A percentile compares a stretch with the other conserved stretches of the same genome.
phyloP scores from a whole-genome alignment of 2,113 vertebrate species.

The Rhineura floridana region DNA sequence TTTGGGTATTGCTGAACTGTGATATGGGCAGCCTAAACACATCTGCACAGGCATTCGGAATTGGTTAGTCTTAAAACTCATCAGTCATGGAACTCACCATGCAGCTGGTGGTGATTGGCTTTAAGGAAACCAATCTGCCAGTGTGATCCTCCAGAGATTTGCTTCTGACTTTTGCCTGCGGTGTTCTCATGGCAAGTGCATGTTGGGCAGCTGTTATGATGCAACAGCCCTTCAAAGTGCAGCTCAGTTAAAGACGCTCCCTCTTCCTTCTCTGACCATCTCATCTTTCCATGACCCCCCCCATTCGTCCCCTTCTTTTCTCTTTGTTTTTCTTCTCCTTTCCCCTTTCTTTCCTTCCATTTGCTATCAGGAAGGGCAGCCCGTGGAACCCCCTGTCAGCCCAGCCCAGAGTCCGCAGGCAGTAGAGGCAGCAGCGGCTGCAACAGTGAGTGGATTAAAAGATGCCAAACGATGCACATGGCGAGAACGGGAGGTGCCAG shows the following conservation, averaged over 20 bases:
- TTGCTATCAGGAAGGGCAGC: slow-evolving; percentile 80
- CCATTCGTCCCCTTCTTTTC: slow-evolving; percentile 73
- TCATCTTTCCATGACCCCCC: slow-evolving; percentile 77
- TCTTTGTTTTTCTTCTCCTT: slow-evolving; percentile 69
- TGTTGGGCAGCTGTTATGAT: slow-evolving; percentile 57
- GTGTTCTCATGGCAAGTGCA: slow-evolving; percentile 20
- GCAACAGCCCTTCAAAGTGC: slow-evolving; percentile 58
- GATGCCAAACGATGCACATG: slow-evolving; percentile 52
- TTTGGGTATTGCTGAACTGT: not conserved
- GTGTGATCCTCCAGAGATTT: not conserved
- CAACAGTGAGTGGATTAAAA: slow-evolving; percentile 80
- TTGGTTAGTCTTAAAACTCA: not conserved
- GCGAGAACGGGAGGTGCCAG: slow-evolving; percentile 33
- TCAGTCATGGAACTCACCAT: not conserved
- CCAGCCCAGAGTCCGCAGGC: slow-evolving; percentile 75
- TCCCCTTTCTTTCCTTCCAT: slow-evolving; percentile 73
- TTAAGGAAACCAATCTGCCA: not conserved
- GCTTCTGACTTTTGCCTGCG: not conserved
- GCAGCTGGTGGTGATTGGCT: not conserved
- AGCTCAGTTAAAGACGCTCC: slow-evolving; percentile 77
- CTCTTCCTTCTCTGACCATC: slow-evolving; percentile 80
- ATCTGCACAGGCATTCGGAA: not conserved
- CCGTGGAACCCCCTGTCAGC: slow-evolving; percentile 77
- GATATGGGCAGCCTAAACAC: not conserved
- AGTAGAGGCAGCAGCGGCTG: slow-evolving; percentile 81